Conservation (phyloP, 2,888 invertebrate genomes). For the Platycheirus rosarum region DNA sequence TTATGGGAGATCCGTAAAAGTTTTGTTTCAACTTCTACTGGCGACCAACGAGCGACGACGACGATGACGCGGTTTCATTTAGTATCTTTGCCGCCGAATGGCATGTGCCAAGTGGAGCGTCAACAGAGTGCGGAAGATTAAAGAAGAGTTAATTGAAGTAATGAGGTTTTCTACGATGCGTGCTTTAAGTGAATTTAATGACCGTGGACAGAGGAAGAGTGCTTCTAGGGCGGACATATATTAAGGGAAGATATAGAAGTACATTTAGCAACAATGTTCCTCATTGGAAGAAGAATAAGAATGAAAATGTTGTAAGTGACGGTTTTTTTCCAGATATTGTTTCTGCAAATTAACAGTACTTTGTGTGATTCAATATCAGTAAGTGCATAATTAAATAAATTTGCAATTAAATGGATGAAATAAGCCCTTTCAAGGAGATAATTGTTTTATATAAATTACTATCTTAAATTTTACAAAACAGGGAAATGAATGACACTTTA, state of each 20-base stretch:
- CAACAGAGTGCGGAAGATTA: constrained; percentile 40
- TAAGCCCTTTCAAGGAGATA: no score
- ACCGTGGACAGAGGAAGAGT: constrained; percentile 4
- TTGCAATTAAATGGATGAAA: no score
- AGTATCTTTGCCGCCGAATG: constrained; percentile 32
- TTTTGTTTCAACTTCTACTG: constrained; percentile 58
- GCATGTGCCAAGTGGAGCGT: constrained; percentile 64
- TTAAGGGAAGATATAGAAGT: constrained; percentile 42
- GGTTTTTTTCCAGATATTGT: neutral
- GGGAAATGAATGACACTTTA: no score
- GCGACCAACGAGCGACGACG: no score
- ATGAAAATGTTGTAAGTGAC: neutral
- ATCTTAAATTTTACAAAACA: no score
- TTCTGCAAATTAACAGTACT: no score
- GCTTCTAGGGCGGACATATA: constrained; percentile 7
- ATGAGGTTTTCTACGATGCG: constrained; percentile 70
- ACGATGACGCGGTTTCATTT: constrained; percentile 15
- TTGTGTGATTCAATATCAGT: no score
- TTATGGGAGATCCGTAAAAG: constrained; percentile 51
- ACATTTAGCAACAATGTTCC: constrained; percentile 49
- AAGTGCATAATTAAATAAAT: no score
- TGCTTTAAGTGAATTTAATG: constrained; percentile 69
- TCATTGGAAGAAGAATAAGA: neutral
- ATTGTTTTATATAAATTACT: no score
- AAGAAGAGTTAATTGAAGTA: constrained; percentile 66